Conservation (phyloP, 2,113 vertebrate genomes). For the pig (Sus scrofa) region DNA sequence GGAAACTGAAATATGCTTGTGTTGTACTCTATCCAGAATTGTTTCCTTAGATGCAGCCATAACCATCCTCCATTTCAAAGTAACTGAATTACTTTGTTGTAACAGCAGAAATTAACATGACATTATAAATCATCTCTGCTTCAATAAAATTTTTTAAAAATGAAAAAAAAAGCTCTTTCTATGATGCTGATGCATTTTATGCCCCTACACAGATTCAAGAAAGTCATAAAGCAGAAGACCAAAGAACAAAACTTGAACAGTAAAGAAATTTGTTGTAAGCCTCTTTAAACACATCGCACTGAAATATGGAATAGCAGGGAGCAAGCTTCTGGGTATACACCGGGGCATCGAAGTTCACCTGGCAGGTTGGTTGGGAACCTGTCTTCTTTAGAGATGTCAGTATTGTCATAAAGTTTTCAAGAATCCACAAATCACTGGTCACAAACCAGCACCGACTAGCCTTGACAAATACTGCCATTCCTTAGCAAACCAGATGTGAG, state of each 20-base stretch:
- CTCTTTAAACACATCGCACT: not conserved
- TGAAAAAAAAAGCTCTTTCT: not conserved
- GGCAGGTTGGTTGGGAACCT: not conserved
- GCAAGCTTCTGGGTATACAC: not conserved
- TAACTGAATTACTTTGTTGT: too few species aligned
- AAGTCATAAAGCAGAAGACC: slow-evolving; percentile 12
- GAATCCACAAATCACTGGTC: slow-evolving; percentile 67
- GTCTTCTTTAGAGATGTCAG: slow-evolving; percentile 38
- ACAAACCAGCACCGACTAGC: slow-evolving; percentile 19
- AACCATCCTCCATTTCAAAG: slow-evolving; percentile 30
- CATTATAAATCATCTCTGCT: too few species aligned
- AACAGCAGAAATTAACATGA: too few species aligned
- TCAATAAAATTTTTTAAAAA: too few species aligned
- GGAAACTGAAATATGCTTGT: not conserved
- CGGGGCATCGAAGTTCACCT: not conserved
- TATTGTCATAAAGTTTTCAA: slow-evolving; percentile 53
- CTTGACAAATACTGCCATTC: slow-evolving; percentile 41
- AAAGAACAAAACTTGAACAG: not conserved
- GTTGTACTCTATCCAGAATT: not conserved
- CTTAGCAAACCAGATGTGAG: slow-evolving; percentile 52
- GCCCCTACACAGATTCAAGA: not conserved
- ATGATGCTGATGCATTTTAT: not conserved
- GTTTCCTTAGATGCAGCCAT: not conserved
- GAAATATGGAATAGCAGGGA: not conserved
- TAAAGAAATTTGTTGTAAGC: not conserved